phyloP scores from a whole-genome alignment of 2,113 vertebrate species.

The Aix galericulata region DNA sequence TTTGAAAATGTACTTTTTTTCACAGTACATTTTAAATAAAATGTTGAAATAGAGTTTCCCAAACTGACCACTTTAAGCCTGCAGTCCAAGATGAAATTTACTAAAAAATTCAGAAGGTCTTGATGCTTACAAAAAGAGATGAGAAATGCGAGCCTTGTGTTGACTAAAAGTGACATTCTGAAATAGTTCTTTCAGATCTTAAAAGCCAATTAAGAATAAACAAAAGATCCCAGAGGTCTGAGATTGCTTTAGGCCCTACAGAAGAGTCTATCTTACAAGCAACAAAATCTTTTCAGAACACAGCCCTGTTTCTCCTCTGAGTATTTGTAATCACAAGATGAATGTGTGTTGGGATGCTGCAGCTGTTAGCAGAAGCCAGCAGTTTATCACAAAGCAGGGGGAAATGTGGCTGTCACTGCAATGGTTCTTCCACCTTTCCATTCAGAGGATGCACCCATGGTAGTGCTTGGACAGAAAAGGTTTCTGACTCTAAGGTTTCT shows the following conservation, averaged over 20 bases:
- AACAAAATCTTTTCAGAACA: constrained; percentile 40
- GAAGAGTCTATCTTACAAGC: constrained; percentile 43
- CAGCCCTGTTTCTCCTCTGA: not conserved
- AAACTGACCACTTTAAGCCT: constrained; percentile 4
- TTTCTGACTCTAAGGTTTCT: not conserved
- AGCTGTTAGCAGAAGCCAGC: constrained; percentile 32
- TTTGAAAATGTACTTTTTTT: not conserved
- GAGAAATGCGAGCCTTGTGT: not conserved
- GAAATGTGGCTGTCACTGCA: not conserved
- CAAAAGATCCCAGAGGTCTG: constrained; percentile 56
- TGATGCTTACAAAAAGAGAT: not conserved
- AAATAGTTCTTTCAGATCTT: constrained; percentile 55
- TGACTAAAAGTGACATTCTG: constrained; percentile 42
- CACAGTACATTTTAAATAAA: not conserved
- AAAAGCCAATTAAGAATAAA: constrained; percentile 70
- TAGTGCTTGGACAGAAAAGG: not conserved
- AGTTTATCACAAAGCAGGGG: constrained; percentile 34
- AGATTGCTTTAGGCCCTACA: constrained; percentile 53
- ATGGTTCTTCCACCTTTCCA: not conserved
- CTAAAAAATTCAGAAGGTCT: constrained; percentile 14
- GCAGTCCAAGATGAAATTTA: constrained; percentile 16
- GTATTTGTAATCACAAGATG: constrained; percentile 11
- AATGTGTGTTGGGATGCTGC: not conserved
- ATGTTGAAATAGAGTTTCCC: not conserved
- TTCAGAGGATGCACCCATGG: not conserved